Base-by-base conservation (phyloP, 2,888 invertebrate genomes). In the Chrysolina haemoptera region DNA sequence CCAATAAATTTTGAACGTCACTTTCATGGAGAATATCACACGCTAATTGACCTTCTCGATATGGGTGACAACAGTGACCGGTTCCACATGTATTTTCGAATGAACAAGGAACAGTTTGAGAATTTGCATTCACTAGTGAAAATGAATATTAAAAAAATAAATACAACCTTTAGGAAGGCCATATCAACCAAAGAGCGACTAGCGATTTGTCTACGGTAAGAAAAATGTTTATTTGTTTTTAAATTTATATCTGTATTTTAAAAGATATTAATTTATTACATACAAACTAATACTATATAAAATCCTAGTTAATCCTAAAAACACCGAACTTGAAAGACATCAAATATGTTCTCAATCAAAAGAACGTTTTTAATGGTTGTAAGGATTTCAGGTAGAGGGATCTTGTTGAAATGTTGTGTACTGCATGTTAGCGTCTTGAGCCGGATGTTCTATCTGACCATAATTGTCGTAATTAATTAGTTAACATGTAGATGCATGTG, bases 341-440 rank as follows among this genome's bases (percentile, higher is more conserved):
- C 48, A 48, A 48, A 48, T 48, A 48, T n/a, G 48, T 48, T 48
- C n/a, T 48, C 48, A 48, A 48, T 48, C 48, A 48, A 48, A 48
- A 48, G 48, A 48, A 48, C 48, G 48, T 48, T 12, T 48, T 48
- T 48, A n/a, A 48, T 48, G 48, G 48, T 48, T 48, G 50, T 18
- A 50, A 50, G 50, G 50, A 50, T 50, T 50, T 50, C 18, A 50
- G 50, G 50, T 50, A 6, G 50, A 50, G 18, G 50, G 18, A 50
- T 50, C 50, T 50, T 50, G 50, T 50, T 50, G 50, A 50, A 50
- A 50, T 50, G 6, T 50, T 50, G 50, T 50, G 50, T 50, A 50
- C 18, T 50, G 50, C 50, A 50, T 50, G 50, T 50, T n/a, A 50
- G 50, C 50, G 50, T 50, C n/a, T 50, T 50, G 50, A 50, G 18